phyloP scores from a whole-genome alignment of 2,113 vertebrate species.

The Epinephelus fuscoguttatus region DNA sequence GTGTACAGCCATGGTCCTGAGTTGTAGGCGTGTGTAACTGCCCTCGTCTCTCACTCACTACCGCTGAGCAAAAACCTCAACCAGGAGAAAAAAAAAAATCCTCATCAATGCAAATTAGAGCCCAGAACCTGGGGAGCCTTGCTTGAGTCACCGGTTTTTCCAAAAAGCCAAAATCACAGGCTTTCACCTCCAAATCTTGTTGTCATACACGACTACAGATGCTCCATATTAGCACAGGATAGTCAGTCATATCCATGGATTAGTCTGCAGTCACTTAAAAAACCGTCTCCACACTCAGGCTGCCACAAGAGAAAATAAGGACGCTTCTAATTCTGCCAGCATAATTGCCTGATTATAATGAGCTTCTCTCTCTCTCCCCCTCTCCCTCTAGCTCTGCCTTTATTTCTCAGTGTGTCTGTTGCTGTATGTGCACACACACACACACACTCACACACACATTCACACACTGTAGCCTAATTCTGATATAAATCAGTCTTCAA shows the following conservation, averaged over 20 bases:
- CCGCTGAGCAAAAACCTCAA: slow-evolving; percentile 68
- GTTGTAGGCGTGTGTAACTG: slow-evolving; percentile 62
- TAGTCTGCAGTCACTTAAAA: slow-evolving; percentile 74
- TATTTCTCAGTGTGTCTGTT: slow-evolving; percentile 68
- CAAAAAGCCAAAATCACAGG: slow-evolving; percentile 78
- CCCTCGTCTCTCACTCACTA: slow-evolving; percentile 62
- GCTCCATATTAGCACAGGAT: slow-evolving; percentile 71
- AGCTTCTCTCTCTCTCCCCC: slow-evolving; percentile 74
- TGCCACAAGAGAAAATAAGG: slow-evolving; percentile 81
- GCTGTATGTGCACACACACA: slow-evolving; percentile 32
- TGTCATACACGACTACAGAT: slow-evolving; percentile 75
- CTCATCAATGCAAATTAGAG: slow-evolving; percentile 92
- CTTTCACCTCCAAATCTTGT: slow-evolving; percentile 85
- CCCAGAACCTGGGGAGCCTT: slow-evolving; percentile 81
- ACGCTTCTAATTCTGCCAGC: slow-evolving; percentile 82
- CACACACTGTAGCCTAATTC: slow-evolving; percentile 60
- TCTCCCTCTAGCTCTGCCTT: slow-evolving; percentile 70
- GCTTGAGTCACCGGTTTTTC: slow-evolving; percentile 84
- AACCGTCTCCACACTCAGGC: slow-evolving; percentile 70
- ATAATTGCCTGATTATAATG: slow-evolving; percentile 86
- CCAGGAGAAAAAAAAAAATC: slow-evolving; percentile 79
- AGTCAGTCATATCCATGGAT: slow-evolving; percentile 76
- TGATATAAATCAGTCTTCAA: slow-evolving; percentile 75
- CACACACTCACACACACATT: slow-evolving; percentile 17
- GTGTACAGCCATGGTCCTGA: slow-evolving; percentile 67